Evolutionary conservation across 2,888 invertebrate genomes (phyloP).

Genomic region (Harpalus rufipes): DNA sequence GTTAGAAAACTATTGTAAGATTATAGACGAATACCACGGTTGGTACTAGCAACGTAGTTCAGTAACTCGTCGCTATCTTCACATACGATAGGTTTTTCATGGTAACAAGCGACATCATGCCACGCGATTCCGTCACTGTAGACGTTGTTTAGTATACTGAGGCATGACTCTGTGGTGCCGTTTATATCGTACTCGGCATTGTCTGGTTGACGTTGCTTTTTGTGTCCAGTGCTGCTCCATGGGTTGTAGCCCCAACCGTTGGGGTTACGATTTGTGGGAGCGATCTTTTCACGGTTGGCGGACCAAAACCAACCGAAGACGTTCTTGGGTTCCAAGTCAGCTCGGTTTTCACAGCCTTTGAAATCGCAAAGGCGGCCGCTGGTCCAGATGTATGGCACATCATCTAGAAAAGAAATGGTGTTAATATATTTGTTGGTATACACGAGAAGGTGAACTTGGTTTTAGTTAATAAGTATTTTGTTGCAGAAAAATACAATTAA

Average conservation of each 20-base stretch:
- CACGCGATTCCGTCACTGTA: constrained; percentile 96
- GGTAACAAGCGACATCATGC: constrained; percentile 96
- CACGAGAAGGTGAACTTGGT: too few species aligned
- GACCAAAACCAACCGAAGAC: constrained; percentile 96
- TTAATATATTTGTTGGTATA: too few species aligned
- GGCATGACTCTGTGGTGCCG: constrained; percentile 91
- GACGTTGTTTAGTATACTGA: constrained; percentile 93
- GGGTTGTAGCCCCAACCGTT: constrained; percentile 90
- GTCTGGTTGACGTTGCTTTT: constrained; percentile 92
- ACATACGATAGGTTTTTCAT: constrained; percentile 94
- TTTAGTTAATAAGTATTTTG: too few species aligned
- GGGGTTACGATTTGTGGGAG: constrained; percentile 87
- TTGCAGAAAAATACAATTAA: too few species aligned
- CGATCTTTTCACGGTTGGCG: constrained; percentile 91
- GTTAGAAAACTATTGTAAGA: constrained; percentile 66
- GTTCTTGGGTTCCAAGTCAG: constrained; percentile 91
- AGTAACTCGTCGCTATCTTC: constrained; percentile 94
- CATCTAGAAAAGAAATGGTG: constrained; percentile 78
- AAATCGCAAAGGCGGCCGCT: constrained; percentile 95
- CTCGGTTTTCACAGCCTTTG: constrained; percentile 93
- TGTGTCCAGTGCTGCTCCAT: constrained; percentile 94
- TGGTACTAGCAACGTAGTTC: constrained; percentile 90
- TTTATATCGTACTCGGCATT: constrained; percentile 95
- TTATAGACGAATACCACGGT: constrained; percentile 91
- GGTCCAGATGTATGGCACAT: constrained; percentile 96